Base-by-base conservation (phyloP, 2,113 vertebrate genomes). In the Mustela nigripes region DNA sequence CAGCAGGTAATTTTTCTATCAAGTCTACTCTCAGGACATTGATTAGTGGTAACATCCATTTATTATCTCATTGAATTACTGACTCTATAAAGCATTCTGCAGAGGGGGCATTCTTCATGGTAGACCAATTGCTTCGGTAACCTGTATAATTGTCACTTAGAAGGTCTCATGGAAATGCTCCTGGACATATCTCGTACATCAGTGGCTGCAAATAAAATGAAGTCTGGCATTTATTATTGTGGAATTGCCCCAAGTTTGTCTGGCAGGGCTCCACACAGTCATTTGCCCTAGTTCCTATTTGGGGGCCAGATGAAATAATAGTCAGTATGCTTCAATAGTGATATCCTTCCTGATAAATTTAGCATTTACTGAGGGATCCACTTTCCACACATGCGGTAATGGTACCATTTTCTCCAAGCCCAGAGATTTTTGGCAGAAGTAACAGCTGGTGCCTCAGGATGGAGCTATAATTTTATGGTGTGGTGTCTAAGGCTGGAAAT, bases 281-380 rank as follows among this genome's bases (percentile, higher is more conserved):
- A 71, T 80, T 71, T 80, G 11, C 56, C 36, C 28, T 26, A 79
- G 36, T 86, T 96, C 48, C 85, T 45, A 85, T 76, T 67, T 87
- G 73, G 78, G 82, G 48, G 10, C 48, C 62, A 95, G 48, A 95
- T 53, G 65, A 97, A 89, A 93, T 91, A 94, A 95, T 91, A 94
- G 79, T 79, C 31, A 91, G 31, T 90, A 39, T 31, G 78, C 86
- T 92, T 93, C 82, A 83, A 42, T 28, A 97, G 56, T 53, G 60
- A 93, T 58, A 83, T 39, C 19, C 83, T 89, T 67, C 65, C 63
- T 93, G 94, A 84, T 73, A 89, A 82, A 96, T 73, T 92, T 48
- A 94, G 84, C 67, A 65, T 89, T 94, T 86, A 89, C 50, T 18
- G 39, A 96, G 50, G 58, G 42, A 84, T 83, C 76, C 53, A 60